Evolutionary conservation across 1,140 invertebrate genomes (phyloP).

Genomic region (Drosophila tsacasi): DNA sequence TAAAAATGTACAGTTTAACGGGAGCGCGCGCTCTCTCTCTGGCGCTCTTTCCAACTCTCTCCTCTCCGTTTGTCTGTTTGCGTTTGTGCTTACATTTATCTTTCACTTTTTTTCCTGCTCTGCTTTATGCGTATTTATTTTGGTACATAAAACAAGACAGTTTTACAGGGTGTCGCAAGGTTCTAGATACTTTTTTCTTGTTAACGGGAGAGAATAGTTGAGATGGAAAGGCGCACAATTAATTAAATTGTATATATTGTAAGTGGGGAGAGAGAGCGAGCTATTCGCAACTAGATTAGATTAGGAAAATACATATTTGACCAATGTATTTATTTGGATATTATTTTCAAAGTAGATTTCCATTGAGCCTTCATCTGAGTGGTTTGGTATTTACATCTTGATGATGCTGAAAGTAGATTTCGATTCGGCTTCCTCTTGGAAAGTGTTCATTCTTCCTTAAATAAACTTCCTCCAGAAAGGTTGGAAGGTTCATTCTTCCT

Average conservation of each 20-base stretch:
- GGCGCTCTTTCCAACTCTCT: background rate
- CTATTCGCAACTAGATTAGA: conserved; percentile 8
- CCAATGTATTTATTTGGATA: background rate
- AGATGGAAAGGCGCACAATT: background rate
- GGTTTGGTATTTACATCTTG: background rate
- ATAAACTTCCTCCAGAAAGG: background rate
- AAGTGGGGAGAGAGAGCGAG: background rate
- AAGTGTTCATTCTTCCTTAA: background rate
- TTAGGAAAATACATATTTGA: conserved; percentile 3
- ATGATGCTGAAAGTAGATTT: background rate
- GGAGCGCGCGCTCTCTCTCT: conserved; percentile 22
- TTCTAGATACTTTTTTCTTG: conserved; percentile 5
- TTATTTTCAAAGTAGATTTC: background rate
- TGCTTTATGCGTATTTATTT: conserved; percentile 77
- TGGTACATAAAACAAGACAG: conserved; percentile 78
- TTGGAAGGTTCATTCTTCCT: background rate
- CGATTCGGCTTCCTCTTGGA: background rate
- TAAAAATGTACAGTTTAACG: conserved; percentile 81
- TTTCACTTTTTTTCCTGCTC: conserved; percentile 70
- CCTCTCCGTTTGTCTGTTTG: conserved; percentile 47
- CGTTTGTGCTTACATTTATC: conserved; percentile 76
- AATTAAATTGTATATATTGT: conserved; percentile 15
- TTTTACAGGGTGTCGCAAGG: conserved; percentile 65
- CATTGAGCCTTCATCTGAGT: background rate
- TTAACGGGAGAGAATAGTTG: background rate